These are phyloP conservation scores for Anas platyrhynchos DNA, from an alignment of 2,113 vertebrate genomes.

Conservation along the genomic window DNA sequence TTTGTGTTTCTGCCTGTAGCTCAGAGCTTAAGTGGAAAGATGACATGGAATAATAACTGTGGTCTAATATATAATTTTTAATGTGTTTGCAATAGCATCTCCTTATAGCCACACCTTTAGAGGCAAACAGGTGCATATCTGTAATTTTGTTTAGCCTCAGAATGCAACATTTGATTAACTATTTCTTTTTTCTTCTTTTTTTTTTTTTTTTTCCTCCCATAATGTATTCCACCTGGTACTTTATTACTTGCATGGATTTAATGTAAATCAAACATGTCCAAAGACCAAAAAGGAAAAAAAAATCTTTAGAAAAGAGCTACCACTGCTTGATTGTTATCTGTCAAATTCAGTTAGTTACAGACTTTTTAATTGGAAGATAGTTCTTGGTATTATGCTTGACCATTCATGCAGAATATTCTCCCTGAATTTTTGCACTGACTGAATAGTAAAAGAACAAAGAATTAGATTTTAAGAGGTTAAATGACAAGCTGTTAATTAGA, in stretches of 20 bases:
- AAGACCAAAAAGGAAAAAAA: not conserved
- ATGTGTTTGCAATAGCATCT: not conserved
- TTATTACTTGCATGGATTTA: not conserved
- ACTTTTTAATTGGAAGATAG: constrained; percentile 37
- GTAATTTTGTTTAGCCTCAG: not conserved
- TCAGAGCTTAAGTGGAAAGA: not conserved
- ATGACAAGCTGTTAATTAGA: constrained; percentile 41
- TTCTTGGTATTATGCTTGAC: constrained; percentile 7
- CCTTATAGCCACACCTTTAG: not conserved
- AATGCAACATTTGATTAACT: not conserved
- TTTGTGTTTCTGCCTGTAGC: not conserved
- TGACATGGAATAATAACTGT: not conserved
- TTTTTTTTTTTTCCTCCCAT: not conserved
- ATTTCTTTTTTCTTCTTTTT: not conserved
- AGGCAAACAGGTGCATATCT: not conserved
- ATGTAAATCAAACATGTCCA: not conserved
- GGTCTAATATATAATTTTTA: not conserved
- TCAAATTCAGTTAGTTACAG: not conserved
- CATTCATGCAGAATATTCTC: constrained; percentile 14
- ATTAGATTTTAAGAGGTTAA: constrained; percentile 13
- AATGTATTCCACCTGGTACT: not conserved
- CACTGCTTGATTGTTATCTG: not conserved
- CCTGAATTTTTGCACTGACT: not conserved
- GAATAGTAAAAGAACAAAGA: not conserved
- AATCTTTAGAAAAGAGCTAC: not conserved